These are phyloP conservation scores for Lerema accius DNA, from an alignment of 1,140 invertebrate genomes.

Conservation along the genomic window DNA sequence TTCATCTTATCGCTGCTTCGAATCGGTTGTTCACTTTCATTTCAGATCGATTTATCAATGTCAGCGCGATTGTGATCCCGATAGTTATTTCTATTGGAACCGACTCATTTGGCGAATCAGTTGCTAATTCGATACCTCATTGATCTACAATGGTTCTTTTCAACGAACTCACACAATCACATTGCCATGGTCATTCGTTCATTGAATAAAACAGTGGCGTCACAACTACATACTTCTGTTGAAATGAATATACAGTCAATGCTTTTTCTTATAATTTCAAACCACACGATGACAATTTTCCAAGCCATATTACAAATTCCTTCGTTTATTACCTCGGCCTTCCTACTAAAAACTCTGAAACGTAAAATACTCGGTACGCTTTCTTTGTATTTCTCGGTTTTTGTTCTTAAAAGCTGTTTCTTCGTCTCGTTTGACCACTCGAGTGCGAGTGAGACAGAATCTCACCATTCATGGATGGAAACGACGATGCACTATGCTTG, in stretches of 20 bases:
- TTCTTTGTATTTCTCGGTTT: conserved; percentile 33
- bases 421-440: conserved; percentile 34
- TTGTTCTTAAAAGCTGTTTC: conserved; percentile 38
- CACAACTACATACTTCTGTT: conserved; percentile 33
- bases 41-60: conserved; percentile 19
- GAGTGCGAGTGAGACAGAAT: conserved; percentile 39
- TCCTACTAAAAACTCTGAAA: conserved; percentile 16
- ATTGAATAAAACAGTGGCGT: conserved; percentile 45
- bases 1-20: conserved; percentile 15
- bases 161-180: conserved; percentile 54
- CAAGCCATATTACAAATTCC: conserved; percentile 34
- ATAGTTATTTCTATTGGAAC: conserved; percentile 13
- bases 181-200: conserved; percentile 45
- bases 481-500: conserved; percentile 41
- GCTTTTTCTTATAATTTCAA: conserved; percentile 10
- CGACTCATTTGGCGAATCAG: neutral
- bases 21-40: conserved; percentile 21
- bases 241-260: conserved; percentile 10
- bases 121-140: conserved; percentile 39
- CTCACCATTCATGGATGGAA: conserved; percentile 47
- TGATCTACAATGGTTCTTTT: conserved; percentile 49
- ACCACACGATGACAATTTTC: conserved; percentile 18
- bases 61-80: conserved; percentile 18
- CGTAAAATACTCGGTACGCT: conserved; percentile 17
- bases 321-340: conserved; percentile 20